These are phyloP conservation scores for Lepeophtheirus salmonis DNA, from an alignment of 1,140 invertebrate genomes.

Conservation along the genomic window DNA sequence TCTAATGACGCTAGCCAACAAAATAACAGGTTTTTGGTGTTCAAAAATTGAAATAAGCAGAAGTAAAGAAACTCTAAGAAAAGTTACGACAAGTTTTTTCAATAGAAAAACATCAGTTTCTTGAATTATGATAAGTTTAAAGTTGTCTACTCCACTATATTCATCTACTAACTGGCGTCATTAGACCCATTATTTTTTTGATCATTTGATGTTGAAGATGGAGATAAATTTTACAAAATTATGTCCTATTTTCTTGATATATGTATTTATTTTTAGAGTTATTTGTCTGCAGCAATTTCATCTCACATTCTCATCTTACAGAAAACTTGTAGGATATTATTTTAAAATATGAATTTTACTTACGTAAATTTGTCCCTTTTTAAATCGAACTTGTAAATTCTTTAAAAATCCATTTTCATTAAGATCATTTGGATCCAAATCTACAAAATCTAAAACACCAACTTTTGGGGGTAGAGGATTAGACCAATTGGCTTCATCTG, in stretches of 20 bases:
- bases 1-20: too few species aligned
- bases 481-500: neutral
- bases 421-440: constrained; percentile 24
- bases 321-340: neutral
- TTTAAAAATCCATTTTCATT: constrained; percentile 51
- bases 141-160: too few species aligned
- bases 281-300: neutral
- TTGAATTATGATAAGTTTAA: too few species aligned
- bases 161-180: too few species aligned
- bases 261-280: constrained; percentile 8
- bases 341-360: constrained; percentile 25
- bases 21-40: too few species aligned
- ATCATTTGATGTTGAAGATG: too few species aligned
- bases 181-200: too few species aligned
- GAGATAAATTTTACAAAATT: constrained; percentile 2
- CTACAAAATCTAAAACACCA: neutral
- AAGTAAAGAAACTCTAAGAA: too few species aligned
- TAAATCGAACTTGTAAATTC: constrained; percentile 52
- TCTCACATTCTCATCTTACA: neutral
- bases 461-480: neutral
- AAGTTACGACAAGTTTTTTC: too few species aligned
- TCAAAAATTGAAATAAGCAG: too few species aligned
- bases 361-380: constrained; percentile 56
- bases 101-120: too few species aligned
- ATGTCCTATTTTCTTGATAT: constrained; percentile 8